Percentiles rank a stretch among this genome's conserved stretches.
Evolutionary conservation across 2,113 vertebrate genomes (phyloP).

Genomic region (Entosphenus tridentatus): DNA sequence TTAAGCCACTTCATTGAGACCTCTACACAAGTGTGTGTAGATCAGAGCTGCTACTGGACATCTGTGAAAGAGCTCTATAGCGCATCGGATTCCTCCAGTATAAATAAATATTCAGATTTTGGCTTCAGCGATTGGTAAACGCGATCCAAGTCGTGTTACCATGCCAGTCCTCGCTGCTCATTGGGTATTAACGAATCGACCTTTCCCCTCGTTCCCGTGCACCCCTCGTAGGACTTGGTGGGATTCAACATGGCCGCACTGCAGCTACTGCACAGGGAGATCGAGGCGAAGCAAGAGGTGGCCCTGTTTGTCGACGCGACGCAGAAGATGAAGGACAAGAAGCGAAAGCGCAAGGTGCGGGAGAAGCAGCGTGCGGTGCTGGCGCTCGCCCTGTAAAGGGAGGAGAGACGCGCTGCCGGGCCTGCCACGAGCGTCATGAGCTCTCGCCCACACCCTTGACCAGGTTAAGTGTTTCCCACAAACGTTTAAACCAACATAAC

Average conservation of each 20-base stretch:
- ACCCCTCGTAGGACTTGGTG: slow-evolving; percentile 39
- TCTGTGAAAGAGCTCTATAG: too few relatives aligned
- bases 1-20: too few relatives aligned
- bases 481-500: too few relatives aligned
- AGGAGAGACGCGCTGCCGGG: too few relatives aligned
- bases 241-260: slow-evolving; percentile 79
- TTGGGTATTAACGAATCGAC: not conserved
- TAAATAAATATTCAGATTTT: not conserved
- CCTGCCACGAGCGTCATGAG: too few relatives aligned
- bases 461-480: too few relatives aligned
- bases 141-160: too few relatives aligned
- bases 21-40: too few relatives aligned
- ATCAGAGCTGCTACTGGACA: not conserved
- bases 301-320: slow-evolving; percentile 77
- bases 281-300: slow-evolving; percentile 69
- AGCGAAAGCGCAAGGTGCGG: slow-evolving; percentile 50
- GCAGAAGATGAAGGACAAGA: slow-evolving; percentile 46
- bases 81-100: too few relatives aligned
- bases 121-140: not conserved
- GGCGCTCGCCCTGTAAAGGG: slow-evolving; percentile 20
- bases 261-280: slow-evolving; percentile 59
- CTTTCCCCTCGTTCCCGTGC: slow-evolving; percentile 6
- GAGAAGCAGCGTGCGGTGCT: slow-evolving; percentile 39
- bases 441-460: too few relatives aligned
- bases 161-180: not conserved